Percentiles rank a stretch among this genome's conserved stretches.
Evolutionary conservation across 2,113 vertebrate species (phyloP).

Genomic region (human (Homo sapiens)): GRCh38 chr4:91443501-91444000

Average conservation of each 20-base stretch:
- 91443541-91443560: too few relatives aligned
- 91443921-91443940: neutral
- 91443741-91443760: too few relatives aligned
- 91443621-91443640: too few relatives aligned
- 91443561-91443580: too few relatives aligned
- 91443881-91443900: neutral
- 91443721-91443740: too few relatives aligned
- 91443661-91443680: too few relatives aligned
- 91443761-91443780: neutral
- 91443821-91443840: neutral
- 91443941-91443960: neutral
- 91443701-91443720: neutral
- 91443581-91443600: too few relatives aligned
- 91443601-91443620: too few relatives aligned
- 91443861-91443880: neutral
- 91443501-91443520: too few relatives aligned
- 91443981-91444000: neutral
- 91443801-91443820: neutral
- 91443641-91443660: too few relatives aligned
- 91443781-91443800: neutral
- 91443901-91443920: neutral
- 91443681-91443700: neutral
- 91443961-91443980: neutral
- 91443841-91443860: neutral
- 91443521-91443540: too few relatives aligned